Percentiles rank a stretch among this genome's conserved stretches.
phyloP scores from a whole-genome alignment of 1,140 invertebrate species.

The Triops longicaudatus region DNA sequence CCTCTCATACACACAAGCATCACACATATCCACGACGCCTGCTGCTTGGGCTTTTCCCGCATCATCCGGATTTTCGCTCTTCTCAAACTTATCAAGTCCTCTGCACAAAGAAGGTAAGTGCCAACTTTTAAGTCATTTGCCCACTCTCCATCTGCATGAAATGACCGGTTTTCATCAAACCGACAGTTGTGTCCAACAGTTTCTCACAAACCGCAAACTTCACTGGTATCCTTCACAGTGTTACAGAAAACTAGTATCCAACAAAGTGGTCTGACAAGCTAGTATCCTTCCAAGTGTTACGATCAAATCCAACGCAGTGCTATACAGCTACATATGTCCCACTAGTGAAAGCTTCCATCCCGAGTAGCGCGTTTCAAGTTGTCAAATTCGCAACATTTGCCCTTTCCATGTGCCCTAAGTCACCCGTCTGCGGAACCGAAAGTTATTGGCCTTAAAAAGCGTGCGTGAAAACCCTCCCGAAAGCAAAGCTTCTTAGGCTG shows the following conservation, averaged over 20 bases:
- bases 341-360: too few species aligned
- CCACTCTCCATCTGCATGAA: constrained; percentile 11
- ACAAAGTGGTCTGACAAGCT: too few species aligned
- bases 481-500: neutral
- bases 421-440: too few species aligned
- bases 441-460: too few species aligned
- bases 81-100: constrained; percentile 3
- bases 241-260: too few species aligned
- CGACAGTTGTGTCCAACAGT: neutral
- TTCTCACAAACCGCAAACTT: neutral
- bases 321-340: too few species aligned
- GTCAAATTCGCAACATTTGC: too few species aligned
- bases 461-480: neutral
- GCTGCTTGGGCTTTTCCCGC: neutral
- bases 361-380: too few species aligned
- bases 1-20: constrained; percentile 14
- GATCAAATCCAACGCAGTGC: too few species aligned
- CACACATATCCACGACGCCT: neutral
- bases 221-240: neutral
- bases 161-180: neutral
- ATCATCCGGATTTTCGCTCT: constrained; percentile 13
- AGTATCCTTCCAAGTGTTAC: too few species aligned
- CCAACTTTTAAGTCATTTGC: constrained; percentile 15
- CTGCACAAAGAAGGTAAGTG: neutral
- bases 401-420: too few species aligned